These are phyloP conservation scores for Erinaceus europaeus DNA, from an alignment of 2,113 vertebrate species.

Conservation along the genomic window DNA sequence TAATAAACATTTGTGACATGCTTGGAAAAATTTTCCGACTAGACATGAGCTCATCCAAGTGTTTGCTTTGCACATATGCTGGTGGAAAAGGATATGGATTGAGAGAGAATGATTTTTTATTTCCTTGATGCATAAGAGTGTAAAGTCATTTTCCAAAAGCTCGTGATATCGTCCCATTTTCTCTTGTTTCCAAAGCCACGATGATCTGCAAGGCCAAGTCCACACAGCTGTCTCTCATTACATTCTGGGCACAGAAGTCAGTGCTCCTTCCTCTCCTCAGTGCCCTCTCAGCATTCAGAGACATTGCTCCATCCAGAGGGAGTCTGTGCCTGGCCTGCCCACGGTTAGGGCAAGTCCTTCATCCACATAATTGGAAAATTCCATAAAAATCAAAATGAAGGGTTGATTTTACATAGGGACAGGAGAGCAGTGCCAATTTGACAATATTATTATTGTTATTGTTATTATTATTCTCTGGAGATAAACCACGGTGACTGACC, in stretches of 20 bases:
- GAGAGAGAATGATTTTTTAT: conserved; percentile 65
- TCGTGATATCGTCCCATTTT: conserved; percentile 70
- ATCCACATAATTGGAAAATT: conserved; percentile 58
- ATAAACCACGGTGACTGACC: conserved; percentile 43
- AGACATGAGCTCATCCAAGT: conserved; percentile 78
- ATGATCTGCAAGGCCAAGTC: conserved; percentile 69
- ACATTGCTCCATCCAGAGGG: conserved; percentile 37
- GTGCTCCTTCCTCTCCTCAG: neutral
- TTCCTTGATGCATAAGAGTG: conserved; percentile 69
- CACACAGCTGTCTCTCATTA: conserved; percentile 76
- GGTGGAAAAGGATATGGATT: conserved; percentile 71
- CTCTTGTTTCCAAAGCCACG: conserved; percentile 69
- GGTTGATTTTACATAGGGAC: conserved; percentile 35
- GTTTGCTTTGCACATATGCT: conserved; percentile 72
- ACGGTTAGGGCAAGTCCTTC: conserved; percentile 35
- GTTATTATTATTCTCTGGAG: neutral
- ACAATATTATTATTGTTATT: conserved; percentile 45
- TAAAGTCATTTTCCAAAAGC: conserved; percentile 78
- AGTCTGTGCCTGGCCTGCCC: conserved; percentile 9
- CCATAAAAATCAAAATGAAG: conserved; percentile 52
- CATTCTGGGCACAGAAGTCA: neutral
- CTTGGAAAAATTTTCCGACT: conserved; percentile 76
- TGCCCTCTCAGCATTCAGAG: conserved; percentile 8
- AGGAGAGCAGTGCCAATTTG: conserved; percentile 2
- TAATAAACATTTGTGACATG: conserved; percentile 78